Percentiles rank a stretch among this genome's conserved stretches.
Conservation (phyloP, 53 echinoderm and acorn worm species). For the Patiria pectinifera region DNA sequence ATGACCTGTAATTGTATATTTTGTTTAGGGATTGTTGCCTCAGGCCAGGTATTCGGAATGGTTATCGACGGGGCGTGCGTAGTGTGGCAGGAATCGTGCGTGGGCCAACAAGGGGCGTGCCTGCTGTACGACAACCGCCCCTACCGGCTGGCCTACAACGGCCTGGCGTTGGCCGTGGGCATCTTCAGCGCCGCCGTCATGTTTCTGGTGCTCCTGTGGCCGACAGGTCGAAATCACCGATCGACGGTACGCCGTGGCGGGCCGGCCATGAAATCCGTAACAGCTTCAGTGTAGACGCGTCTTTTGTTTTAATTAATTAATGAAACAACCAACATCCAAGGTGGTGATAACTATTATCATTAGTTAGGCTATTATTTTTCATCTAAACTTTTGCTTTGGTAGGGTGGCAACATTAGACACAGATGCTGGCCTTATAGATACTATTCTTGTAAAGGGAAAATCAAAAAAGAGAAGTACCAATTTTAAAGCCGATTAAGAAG, state of each 20-base stretch:
- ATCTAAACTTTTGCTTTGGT: no score
- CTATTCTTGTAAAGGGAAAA: no score
- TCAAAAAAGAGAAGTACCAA: no score
- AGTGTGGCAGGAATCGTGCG: constrained; percentile 30
- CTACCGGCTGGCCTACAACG: constrained; percentile 11
- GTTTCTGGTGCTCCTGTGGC: background rate
- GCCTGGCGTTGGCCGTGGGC: background rate
- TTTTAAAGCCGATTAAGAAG: no score
- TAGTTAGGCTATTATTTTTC: no score
- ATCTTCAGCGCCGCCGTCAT: constrained; percentile 2
- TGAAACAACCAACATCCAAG: no score
- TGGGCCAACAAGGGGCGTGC: background rate
- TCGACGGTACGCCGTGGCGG: background rate
- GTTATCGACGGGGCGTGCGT: background rate
- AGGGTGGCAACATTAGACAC: no score
- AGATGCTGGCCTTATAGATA: no score
- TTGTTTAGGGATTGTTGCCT: background rate
- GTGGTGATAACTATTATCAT: no score
- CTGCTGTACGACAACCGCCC: constrained; percentile 26
- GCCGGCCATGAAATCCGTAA: no score
- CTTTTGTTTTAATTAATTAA: no score
- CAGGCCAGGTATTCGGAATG: background rate
- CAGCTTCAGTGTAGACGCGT: no score
- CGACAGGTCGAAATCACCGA: background rate
- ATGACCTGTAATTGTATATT: background rate